Conservation (phyloP, 1,140 invertebrate species). For the Lordiphosa clarofinis region DNA sequence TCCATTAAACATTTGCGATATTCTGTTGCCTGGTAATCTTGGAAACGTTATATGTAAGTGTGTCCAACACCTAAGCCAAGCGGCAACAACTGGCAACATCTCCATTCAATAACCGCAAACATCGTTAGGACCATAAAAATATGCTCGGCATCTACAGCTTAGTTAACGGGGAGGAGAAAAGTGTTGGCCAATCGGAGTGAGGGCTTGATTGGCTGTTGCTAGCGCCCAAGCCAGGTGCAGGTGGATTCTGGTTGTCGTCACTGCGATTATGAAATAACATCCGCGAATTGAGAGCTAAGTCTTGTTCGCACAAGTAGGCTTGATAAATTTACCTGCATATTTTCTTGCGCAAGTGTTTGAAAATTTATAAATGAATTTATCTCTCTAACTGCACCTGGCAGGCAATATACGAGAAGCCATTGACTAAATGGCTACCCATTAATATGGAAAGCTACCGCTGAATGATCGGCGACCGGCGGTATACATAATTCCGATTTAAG, state of each 20-base stretch:
- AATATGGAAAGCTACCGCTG: constrained; percentile 6
- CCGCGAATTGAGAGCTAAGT: constrained; percentile 12
- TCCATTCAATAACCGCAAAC: constrained; percentile 1
- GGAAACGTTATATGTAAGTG: constrained; percentile 7
- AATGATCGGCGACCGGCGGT: constrained; percentile 3
- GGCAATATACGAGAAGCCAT: constrained; percentile 10
- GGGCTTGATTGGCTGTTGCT: constrained; percentile 7
- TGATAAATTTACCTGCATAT: neutral
- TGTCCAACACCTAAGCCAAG: neutral
- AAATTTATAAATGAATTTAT: constrained; percentile 12
- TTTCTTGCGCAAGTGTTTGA: neutral
- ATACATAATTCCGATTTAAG: constrained; percentile 6
- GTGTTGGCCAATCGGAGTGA: constrained; percentile 6
- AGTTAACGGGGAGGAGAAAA: constrained; percentile 2
- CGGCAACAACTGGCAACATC: neutral
- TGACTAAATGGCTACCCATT: constrained; percentile 10
- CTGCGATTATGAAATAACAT: constrained; percentile 9
- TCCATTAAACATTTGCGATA: constrained; percentile 8
- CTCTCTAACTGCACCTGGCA: constrained; percentile 14
- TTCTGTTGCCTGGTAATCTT: neutral
- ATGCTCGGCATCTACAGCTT: constrained; percentile 10
- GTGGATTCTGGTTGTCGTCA: constrained; percentile 15
- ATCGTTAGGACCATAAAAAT: constrained; percentile 12
- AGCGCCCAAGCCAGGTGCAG: constrained; percentile 10
- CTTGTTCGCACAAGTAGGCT: constrained; percentile 3